These are phyloP conservation scores for Thinocorus orbignyianus DNA, from an alignment of 2,113 vertebrate genomes.

Conservation along the genomic window DNA sequence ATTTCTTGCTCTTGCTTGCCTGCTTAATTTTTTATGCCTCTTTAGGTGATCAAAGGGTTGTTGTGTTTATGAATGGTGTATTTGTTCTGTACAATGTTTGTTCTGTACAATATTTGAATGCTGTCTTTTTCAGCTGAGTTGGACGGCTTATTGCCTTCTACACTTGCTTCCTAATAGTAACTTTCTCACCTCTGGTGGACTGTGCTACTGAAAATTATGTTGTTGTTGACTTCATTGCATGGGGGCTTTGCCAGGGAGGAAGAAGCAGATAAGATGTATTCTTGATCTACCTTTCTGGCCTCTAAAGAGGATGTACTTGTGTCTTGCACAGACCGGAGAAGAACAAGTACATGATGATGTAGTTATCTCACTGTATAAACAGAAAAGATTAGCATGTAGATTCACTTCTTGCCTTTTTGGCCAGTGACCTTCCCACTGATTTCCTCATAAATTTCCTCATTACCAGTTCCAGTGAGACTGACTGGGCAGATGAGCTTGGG, in stretches of 20 bases:
- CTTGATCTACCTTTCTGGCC: not conserved
- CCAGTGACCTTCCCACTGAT: not conserved
- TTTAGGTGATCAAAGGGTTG: slow-evolving; percentile 10
- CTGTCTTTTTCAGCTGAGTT: not conserved
- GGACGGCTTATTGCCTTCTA: not conserved
- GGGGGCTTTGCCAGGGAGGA: not conserved
- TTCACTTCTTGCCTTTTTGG: not conserved
- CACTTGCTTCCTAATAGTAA: not conserved
- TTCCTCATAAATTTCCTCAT: not conserved
- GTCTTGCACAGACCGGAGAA: not conserved
- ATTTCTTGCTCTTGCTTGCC: slow-evolving; percentile 59
- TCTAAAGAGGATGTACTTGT: not conserved
- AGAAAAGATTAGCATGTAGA: not conserved
- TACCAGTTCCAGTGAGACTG: not conserved
- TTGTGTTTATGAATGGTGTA: slow-evolving; percentile 2
- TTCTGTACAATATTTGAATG: not conserved
- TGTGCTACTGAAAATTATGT: not conserved
- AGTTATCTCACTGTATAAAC: not conserved
- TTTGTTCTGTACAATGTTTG: not conserved
- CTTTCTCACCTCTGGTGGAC: not conserved
- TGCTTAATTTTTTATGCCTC: slow-evolving; percentile 17
- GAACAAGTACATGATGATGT: not conserved
- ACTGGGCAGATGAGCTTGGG: not conserved
- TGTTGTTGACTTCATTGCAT: not conserved
- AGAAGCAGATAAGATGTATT: not conserved